Conservation (phyloP, 2,113 vertebrate genomes). For the Chaetops frenatus region DNA sequence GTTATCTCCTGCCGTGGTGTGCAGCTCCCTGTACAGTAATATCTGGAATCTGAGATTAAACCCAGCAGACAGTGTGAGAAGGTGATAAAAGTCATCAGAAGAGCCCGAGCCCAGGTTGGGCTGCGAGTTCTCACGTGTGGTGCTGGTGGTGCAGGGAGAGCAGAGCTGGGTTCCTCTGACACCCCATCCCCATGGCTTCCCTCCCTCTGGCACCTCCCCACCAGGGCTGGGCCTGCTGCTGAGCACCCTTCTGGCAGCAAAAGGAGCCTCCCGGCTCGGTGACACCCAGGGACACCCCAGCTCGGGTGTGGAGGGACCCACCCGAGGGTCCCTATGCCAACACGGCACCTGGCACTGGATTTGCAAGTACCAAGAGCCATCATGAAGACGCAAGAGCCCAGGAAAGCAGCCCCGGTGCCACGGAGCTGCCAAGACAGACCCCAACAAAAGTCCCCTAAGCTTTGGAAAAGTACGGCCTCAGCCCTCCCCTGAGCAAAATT, state of each 20-base stretch:
- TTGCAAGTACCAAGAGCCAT: not conserved
- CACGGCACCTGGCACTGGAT: accelerated
- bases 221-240: not conserved
- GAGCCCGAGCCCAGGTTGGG: not conserved
- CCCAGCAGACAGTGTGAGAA: too few relatives aligned
- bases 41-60: not conserved
- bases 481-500: not conserved
- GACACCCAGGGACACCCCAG: not conserved
- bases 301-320: accelerated
- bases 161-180: constrained; percentile 32
- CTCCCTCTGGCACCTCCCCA: constrained; percentile 51
- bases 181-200: constrained; percentile 19
- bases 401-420: not conserved
- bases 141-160: not conserved
- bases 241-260: not conserved
- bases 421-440: accelerated
- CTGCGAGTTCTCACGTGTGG: accelerated
- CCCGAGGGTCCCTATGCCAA: not conserved
- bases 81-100: not conserved
- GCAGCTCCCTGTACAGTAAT: not conserved
- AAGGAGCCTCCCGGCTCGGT: not conserved
- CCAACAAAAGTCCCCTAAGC: accelerated
- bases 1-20: not conserved
- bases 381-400: accelerated
- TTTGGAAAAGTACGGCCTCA: accelerated